These are phyloP conservation scores for Enteromius mattozi DNA, from an alignment of 2,797 vertebrate species.

Conservation along the genomic window DNA sequence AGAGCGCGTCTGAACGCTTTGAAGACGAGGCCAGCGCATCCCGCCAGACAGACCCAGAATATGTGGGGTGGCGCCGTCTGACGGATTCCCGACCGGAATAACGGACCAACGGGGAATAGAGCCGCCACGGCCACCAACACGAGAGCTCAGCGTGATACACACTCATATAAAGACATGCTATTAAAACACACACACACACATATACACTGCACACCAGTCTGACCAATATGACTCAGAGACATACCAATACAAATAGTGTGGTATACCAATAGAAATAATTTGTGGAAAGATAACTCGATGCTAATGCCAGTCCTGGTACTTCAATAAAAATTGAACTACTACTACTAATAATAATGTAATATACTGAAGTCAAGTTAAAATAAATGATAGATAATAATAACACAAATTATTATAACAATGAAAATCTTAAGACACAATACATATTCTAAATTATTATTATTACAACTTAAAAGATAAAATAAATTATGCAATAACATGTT, in stretches of 20 bases:
- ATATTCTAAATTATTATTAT: neutral
- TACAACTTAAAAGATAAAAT: neutral
- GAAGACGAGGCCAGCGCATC: slow-evolving; percentile 68
- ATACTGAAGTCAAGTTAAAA: neutral
- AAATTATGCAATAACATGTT: neutral
- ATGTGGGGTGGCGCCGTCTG: slow-evolving; percentile 55
- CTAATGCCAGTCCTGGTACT: neutral
- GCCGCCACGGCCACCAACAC: slow-evolving; percentile 30
- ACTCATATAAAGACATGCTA: slow-evolving; percentile 35
- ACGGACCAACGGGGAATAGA: slow-evolving; percentile 56
- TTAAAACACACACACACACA: slow-evolving; percentile 38
- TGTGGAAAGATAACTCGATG: neutral
- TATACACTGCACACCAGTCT: slow-evolving; percentile 5
- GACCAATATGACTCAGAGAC: neutral
- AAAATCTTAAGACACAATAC: neutral
- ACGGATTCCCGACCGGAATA: slow-evolving; percentile 63
- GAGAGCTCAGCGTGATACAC: slow-evolving; percentile 36
- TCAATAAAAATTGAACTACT: too few relatives aligned
- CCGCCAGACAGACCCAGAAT: slow-evolving; percentile 58
- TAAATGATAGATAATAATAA: neutral
- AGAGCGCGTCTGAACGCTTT: slow-evolving; percentile 70
- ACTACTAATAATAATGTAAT: neutral
- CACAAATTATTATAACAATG: neutral
- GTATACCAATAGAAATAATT: neutral
- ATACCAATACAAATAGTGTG: neutral